phyloP scores from a whole-genome alignment of 2,888 invertebrate species.

The Ernsta delagoae region DNA sequence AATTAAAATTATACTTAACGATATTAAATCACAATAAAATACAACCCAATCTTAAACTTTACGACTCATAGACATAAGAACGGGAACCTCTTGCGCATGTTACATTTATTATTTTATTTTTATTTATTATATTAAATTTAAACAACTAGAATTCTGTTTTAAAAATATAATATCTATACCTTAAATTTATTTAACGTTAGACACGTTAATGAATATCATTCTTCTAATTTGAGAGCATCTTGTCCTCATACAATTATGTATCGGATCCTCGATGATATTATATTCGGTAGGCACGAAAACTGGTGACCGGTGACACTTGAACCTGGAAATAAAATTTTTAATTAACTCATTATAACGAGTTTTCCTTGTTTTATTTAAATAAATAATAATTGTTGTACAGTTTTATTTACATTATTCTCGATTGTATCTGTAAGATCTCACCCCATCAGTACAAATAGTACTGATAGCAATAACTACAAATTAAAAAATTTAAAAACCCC shows the following conservation, averaged over 20 bases:
- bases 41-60: conserved; percentile 46
- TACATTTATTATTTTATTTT: too few species aligned
- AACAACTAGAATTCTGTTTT: conserved; percentile 52
- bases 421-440: too few species aligned
- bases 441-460: too few species aligned
- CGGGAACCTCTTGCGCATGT: conserved; percentile 68
- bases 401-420: too few species aligned
- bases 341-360: too few species aligned
- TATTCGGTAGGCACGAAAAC: conserved; percentile 9
- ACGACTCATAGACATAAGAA: conserved; percentile 53
- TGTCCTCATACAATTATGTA: conserved; percentile 14
- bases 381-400: too few species aligned
- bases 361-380: too few species aligned
- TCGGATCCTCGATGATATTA: conserved; percentile 16
- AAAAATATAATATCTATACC: conserved; percentile 66
- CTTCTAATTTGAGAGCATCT: conserved; percentile 64
- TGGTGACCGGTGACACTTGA: not conserved
- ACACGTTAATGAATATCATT: conserved; percentile 52
- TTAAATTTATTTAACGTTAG: conserved; percentile 53
- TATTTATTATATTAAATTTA: conserved; percentile 6
- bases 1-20: too few species aligned
- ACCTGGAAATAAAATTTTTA: conserved; percentile 16
- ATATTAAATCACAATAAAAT: conserved; percentile 37
- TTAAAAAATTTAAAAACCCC: too few species aligned
- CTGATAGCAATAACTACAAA: too few species aligned